Evolutionary conservation across 1,140 invertebrate species (phyloP).

Genomic region (Trachymyrmex cornetzi): DNA sequence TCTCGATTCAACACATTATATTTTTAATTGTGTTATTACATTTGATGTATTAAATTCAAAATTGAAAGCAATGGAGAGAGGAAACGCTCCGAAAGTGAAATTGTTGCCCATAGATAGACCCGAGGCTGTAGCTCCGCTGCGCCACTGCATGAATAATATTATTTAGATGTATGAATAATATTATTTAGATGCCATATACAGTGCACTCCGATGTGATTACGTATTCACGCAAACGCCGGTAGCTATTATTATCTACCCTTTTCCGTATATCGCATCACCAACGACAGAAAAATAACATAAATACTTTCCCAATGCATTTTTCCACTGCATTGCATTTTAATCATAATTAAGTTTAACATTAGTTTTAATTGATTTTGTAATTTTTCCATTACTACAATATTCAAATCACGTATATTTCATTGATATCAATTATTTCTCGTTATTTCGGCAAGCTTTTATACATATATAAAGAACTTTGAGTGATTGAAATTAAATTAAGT

Average conservation of each 20-base stretch:
- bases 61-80: not conserved
- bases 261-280: not conserved
- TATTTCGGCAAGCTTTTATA: not conserved
- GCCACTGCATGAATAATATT: constrained; percentile 46
- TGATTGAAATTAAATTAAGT: not conserved
- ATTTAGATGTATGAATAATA: constrained; percentile 57
- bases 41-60: not conserved
- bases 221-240: constrained; percentile 18
- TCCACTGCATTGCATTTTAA: not conserved
- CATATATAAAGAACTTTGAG: not conserved
- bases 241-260: constrained; percentile 24
- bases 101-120: not conserved
- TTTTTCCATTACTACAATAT: not conserved
- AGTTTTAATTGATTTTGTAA: no score
- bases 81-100: constrained; percentile 9
- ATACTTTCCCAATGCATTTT: not conserved
- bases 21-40: not conserved
- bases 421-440: not conserved
- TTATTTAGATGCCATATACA: constrained; percentile 51
- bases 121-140: not conserved
- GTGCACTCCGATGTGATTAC: constrained; percentile 15
- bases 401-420: not conserved
- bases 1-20: not conserved
- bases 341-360: no score
- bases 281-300: not conserved